Evolutionary conservation across 2,888 invertebrate genomes (phyloP), one percentile per base, ranked within the genome.

Genomic region (Tetrapedia diversipes): DNA sequence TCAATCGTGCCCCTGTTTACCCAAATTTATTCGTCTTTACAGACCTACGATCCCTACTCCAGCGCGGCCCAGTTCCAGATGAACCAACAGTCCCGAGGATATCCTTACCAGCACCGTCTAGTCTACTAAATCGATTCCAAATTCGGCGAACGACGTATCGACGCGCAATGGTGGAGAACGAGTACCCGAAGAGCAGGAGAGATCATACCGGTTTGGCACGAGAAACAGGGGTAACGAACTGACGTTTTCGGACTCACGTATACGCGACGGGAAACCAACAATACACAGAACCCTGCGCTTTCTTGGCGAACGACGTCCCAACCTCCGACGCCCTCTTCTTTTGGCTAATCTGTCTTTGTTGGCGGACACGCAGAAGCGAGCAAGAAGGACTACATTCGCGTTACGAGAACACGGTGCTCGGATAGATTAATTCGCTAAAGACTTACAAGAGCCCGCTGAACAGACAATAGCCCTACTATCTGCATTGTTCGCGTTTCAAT

Each of bases 1-100:
- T n/a, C n/a, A 29, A 10, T 16, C 10, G 8, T 27, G 8, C 16
- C 27, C 4, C 1, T n/a, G 32, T 53, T 54, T 14, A 19, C 10
- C 8, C 1, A 1, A 24, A 24, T 19, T 10, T 11, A 32, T 56
- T 34, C 27, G 6, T 47, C n/a, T 37, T 68, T 32, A 8, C 85
- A 90, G 90, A 84, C 80, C 34, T 90, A 90, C 78, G 89, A 90
- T 63, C 80, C 87, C 6, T 90, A 90, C 73, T 76, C 77, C 51
- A 83, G 81, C 19, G 81, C 87, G 4, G 84, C 83, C 54, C 89
- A 88, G 37, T 67, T 88, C n/a, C 81, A 90, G 78, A 72, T 90
- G 71, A 83, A 83, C 29, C 83, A 89, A 8, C 89, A 87, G 60
- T 81, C 87, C 24, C 89, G 88, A 53, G 86, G 86, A 64, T 90